phyloP scores from a whole-genome alignment of 2,888 invertebrate species.

The Cryptocephalus primarius region DNA sequence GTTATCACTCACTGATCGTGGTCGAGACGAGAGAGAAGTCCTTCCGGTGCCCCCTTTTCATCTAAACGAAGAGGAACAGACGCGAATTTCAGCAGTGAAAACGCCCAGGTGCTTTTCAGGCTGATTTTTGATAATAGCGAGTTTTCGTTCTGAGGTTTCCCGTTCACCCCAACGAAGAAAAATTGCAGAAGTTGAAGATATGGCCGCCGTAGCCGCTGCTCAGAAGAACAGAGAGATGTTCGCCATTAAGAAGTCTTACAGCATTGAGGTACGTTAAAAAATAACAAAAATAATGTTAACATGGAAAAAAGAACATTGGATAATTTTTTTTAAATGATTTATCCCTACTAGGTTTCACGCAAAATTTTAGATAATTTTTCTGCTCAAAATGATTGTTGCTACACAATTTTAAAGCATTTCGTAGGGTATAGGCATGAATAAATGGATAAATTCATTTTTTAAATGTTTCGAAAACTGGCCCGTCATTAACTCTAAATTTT shows the following conservation, averaged over 20 bases:
- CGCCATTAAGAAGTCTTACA: slow-evolving; percentile 94
- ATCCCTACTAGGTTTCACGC: too few species aligned
- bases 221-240: slow-evolving; percentile 94
- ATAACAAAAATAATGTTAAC: not conserved
- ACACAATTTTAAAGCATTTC: too few species aligned
- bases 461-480: too few species aligned
- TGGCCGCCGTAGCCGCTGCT: slow-evolving; percentile 84
- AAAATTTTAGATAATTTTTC: too few species aligned
- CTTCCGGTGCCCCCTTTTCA: slow-evolving; percentile 23
- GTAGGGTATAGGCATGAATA: too few species aligned
- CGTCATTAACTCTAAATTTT: too few species aligned
- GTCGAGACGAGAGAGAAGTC: slow-evolving; percentile 33
- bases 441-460: too few species aligned
- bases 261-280: slow-evolving; percentile 76
- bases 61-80: too few species aligned
- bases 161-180: not conserved
- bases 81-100: slow-evolving; percentile 40
- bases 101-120: slow-evolving; percentile 29
- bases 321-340: too few species aligned
- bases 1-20: slow-evolving; percentile 40
- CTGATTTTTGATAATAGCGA: slow-evolving; percentile 21
- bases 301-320: too few species aligned
- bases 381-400: too few species aligned
- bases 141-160: slow-evolving; percentile 17
- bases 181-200: slow-evolving; percentile 17